phyloP scores from a whole-genome alignment of 1,140 invertebrate species.

The Mactra quadrangularis region DNA sequence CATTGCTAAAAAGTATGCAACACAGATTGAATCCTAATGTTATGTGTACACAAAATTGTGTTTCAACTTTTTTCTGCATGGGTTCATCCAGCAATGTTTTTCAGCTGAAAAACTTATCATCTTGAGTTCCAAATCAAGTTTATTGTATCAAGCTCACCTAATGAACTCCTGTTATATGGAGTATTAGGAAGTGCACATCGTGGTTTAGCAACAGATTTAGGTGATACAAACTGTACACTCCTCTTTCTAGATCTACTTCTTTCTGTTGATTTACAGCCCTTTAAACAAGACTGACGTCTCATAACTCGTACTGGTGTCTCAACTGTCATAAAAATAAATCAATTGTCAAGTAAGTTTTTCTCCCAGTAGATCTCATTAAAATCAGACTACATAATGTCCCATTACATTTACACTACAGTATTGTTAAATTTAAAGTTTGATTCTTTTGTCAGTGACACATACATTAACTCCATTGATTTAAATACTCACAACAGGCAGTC shows the following conservation, averaged over 20 bases:
- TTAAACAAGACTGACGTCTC: slow-evolving; percentile 16
- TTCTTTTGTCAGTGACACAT: no score
- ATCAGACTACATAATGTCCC: background rate
- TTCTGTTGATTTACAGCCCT: slow-evolving; percentile 40
- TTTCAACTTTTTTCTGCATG: no score
- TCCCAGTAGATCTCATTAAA: background rate
- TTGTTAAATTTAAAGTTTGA: no score
- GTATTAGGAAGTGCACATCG: slow-evolving; percentile 32
- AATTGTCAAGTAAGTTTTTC: background rate
- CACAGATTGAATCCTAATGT: no score
- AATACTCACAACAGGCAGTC: no score
- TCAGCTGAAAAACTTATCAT: no score
- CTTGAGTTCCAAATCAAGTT: no score
- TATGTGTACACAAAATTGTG: no score
- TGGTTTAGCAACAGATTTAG: background rate
- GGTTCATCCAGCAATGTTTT: no score
- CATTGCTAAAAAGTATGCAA: no score
- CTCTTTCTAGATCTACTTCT: slow-evolving; percentile 9
- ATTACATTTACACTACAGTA: no score
- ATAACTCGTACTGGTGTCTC: slow-evolving; percentile 19
- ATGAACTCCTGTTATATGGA: slow-evolving; percentile 40
- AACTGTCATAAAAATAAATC: background rate
- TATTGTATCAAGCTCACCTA: slow-evolving; percentile 12
- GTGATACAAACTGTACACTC: slow-evolving; percentile 26
- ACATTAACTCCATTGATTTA: no score